A percentile compares a stretch with the other conserved stretches of the same genome.
phyloP scores from a whole-genome alignment of 2,888 invertebrate genomes.

The Pandemis cinnamomeana region DNA sequence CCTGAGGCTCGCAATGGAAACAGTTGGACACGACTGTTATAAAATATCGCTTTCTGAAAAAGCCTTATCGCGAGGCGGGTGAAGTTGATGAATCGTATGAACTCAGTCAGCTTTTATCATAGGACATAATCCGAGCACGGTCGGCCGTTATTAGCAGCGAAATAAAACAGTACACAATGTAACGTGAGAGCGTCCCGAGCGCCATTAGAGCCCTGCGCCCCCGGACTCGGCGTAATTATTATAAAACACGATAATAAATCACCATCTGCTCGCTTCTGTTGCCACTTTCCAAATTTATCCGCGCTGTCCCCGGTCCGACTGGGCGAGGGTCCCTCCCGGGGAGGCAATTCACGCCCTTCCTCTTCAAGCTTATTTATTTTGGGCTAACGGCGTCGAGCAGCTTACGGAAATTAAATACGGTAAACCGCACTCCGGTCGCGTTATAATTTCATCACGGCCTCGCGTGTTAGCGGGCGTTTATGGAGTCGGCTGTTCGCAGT shows the following conservation, averaged over 20 bases:
- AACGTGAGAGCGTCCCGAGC: constrained; percentile 56
- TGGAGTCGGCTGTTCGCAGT: constrained; percentile 47
- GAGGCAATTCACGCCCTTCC: constrained; percentile 69
- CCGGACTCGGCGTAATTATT: constrained; percentile 73
- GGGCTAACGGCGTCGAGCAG: constrained; percentile 70
- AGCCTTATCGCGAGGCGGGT: constrained; percentile 4
- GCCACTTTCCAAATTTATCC: constrained; percentile 78
- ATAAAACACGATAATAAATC: constrained; percentile 82
- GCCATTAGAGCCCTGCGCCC: constrained; percentile 67
- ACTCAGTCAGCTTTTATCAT: constrained; percentile 29
- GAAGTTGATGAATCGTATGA: constrained; percentile 25
- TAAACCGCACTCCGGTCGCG: constrained; percentile 61
- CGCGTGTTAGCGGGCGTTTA: constrained; percentile 50
- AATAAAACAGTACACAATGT: constrained; percentile 60
- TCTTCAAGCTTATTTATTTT: constrained; percentile 74
- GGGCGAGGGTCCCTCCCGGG: constrained; percentile 45
- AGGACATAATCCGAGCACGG: constrained; percentile 33
- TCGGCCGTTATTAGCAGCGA: constrained; percentile 43
- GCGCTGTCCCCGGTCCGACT: constrained; percentile 41
- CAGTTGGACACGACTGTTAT: neutral
- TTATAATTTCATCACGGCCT: constrained; percentile 59
- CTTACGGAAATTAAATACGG: constrained; percentile 76
- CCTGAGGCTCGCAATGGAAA: constrained; percentile 10
- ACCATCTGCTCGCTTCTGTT: constrained; percentile 79
- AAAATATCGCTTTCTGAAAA: constrained; percentile 1